Conservation (phyloP, 64 coral and sea anemone genomes). For the Acropora tenuis region DNA sequence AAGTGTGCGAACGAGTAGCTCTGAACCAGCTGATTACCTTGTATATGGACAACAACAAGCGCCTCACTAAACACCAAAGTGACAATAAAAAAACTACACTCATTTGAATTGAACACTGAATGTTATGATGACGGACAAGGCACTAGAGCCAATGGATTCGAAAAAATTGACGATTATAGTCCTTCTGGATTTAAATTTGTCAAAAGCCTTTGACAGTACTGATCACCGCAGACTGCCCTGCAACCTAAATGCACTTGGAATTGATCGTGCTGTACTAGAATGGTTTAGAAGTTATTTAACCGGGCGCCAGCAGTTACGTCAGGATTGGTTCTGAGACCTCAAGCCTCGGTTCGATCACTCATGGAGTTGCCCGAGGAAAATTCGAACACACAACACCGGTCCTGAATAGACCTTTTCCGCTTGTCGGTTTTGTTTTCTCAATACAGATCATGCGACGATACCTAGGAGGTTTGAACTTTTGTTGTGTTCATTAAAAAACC, state of each 20-base stretch:
- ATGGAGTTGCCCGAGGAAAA: no score
- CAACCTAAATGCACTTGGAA: slow-evolving; percentile 42
- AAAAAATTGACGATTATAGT: slow-evolving; percentile 37
- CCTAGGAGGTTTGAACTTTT: no score
- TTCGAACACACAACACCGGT: no score
- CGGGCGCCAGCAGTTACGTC: no score
- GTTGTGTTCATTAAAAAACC: no score
- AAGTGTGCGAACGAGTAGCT: background rate
- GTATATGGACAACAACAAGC: slow-evolving; percentile 44
- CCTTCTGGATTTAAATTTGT: background rate
- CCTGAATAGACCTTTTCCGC: no score
- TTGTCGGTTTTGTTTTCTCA: no score
- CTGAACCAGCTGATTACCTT: slow-evolving; percentile 34
- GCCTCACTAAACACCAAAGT: background rate
- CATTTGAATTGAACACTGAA: slow-evolving; percentile 40
- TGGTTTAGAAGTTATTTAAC: no score
- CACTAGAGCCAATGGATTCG: slow-evolving; percentile 54
- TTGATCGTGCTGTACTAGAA: background rate
- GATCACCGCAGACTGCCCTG: slow-evolving; percentile 11
- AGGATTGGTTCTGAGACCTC: no score
- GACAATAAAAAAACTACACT: slow-evolving; percentile 37
- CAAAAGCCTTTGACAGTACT: slow-evolving; percentile 53
- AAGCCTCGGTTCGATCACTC: no score
- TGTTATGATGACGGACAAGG: slow-evolving; percentile 36
- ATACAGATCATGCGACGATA: no score